Percentiles rank a stretch among this genome's conserved stretches.
Evolutionary conservation across 1,140 invertebrate species (phyloP).

Genomic region (Drosophila baimaii): DNA sequence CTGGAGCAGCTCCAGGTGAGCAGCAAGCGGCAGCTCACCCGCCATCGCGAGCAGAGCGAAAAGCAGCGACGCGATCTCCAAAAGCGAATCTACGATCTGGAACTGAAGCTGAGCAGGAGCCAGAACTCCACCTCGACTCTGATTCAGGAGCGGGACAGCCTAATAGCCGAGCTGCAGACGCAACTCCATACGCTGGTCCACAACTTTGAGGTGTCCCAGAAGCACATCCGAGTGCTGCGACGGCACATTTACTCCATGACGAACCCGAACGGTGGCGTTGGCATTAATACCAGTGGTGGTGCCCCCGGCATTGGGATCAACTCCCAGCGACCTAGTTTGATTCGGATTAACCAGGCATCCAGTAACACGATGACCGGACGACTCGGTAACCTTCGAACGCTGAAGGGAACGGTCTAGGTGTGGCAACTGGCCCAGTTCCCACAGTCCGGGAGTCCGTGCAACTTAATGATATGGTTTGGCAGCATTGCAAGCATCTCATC

Average conservation of each 20-base stretch:
- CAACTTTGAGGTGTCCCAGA: conserved; percentile 81
- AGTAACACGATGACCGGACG: conserved; percentile 19
- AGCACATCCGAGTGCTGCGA: conserved; percentile 75
- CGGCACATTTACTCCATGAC: conserved; percentile 80
- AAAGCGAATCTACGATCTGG: conserved; percentile 74
- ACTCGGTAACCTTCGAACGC: conserved; percentile 31
- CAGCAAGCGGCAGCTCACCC: conserved; percentile 64
- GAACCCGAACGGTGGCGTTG: conserved; percentile 12
- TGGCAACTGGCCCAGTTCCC: background rate
- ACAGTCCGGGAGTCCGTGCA: conserved; percentile 26
- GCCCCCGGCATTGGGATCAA: conserved; percentile 12
- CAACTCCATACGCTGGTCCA: conserved; percentile 79
- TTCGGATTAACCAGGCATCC: conserved; percentile 21
- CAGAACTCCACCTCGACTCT: conserved; percentile 75
- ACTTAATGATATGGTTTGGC: conserved; percentile 53
- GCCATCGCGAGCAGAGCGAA: conserved; percentile 77
- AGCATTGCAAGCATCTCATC: conserved; percentile 34
- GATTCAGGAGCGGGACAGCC: conserved; percentile 75
- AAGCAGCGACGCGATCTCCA: conserved; percentile 77
- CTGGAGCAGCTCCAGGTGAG: conserved; percentile 62
- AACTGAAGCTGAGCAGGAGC: conserved; percentile 73
- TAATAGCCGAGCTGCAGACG: conserved; percentile 76
- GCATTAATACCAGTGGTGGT: conserved; percentile 3
- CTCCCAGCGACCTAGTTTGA: conserved; percentile 9
- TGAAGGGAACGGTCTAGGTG: conserved; percentile 32